A percentile compares a stretch with the other conserved stretches of the same genome.
phyloP scores from a whole-genome alignment of 2,113 vertebrate species.

The Neotragus moschatus region DNA sequence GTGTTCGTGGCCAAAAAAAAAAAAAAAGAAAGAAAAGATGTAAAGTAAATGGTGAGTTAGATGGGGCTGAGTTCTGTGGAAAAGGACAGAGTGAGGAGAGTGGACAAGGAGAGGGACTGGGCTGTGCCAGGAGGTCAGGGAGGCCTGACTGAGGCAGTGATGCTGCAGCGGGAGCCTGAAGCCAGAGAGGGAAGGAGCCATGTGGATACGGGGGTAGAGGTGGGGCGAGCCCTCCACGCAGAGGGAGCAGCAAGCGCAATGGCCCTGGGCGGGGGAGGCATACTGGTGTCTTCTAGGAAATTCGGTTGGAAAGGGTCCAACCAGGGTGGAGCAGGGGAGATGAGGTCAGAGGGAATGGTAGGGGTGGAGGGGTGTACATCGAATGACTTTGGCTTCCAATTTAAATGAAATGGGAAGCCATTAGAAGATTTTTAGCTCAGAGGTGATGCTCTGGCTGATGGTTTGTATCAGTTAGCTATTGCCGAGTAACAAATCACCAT shows the following conservation, averaged over 20 bases:
- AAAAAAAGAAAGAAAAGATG: neutral
- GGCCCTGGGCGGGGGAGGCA: rapidly evolving
- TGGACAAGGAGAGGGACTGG: neutral
- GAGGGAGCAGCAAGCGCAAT: neutral
- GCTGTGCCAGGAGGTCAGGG: too few relatives aligned
- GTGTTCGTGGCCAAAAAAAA: neutral
- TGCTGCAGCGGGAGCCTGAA: neutral
- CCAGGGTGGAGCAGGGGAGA: too few relatives aligned
- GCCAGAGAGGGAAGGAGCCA: neutral
- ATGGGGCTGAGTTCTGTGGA: neutral
- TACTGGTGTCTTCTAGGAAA: neutral
- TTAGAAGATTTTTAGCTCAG: neutral
- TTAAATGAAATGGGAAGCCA: neutral
- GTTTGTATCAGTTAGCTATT: neutral
- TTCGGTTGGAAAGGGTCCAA: rapidly evolving
- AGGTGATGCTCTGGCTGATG: neutral
- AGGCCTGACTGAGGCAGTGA: neutral
- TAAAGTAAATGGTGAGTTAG: neutral
- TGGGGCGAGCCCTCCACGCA: neutral
- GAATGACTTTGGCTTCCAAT: neutral
- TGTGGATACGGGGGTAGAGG: rapidly evolving
- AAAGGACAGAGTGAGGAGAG: neutral
- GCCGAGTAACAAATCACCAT: neutral
- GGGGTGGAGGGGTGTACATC: neutral
- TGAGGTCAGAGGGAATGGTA: neutral